These are phyloP conservation scores for Agapornis canus DNA, from an alignment of 2,797 vertebrate species.

Conservation along the genomic window DNA sequence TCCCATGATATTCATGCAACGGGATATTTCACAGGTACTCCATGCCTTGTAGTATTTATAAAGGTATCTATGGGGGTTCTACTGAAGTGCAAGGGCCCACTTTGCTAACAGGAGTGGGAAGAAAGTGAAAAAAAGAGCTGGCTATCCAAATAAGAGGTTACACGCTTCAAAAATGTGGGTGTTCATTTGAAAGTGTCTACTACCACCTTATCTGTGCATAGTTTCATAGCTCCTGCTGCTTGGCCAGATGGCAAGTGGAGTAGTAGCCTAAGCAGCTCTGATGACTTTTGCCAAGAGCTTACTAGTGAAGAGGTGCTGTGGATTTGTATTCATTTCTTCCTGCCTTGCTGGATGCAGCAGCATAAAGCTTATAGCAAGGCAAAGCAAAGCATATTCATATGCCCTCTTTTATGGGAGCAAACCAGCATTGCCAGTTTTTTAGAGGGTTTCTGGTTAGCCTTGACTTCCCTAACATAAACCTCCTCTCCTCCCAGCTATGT, in stretches of 20 bases:
- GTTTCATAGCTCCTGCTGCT: background rate
- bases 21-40: background rate
- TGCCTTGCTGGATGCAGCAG: background rate
- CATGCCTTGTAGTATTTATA: background rate
- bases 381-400: background rate
- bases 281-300: background rate
- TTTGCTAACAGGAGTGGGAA: background rate
- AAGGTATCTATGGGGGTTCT: background rate
- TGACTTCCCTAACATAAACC: background rate
- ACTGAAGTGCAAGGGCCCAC: background rate
- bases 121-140: background rate
- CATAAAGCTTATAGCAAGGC: background rate
- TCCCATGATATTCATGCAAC: background rate
- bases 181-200: background rate
- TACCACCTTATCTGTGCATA: background rate
- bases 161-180: background rate
- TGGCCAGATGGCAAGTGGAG: background rate
- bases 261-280: background rate
- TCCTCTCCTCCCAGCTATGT: background rate
- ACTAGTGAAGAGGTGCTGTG: background rate
- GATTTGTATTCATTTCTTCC: background rate
- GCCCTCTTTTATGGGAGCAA: background rate
- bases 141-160: background rate
- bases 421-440: background rate
- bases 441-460: background rate